Percentiles rank a stretch among this genome's conserved stretches.
These are phyloP conservation scores for Drosophila suboccidentalis DNA, from an alignment of 2,888 invertebrate species.

Conservation along the genomic window DNA sequence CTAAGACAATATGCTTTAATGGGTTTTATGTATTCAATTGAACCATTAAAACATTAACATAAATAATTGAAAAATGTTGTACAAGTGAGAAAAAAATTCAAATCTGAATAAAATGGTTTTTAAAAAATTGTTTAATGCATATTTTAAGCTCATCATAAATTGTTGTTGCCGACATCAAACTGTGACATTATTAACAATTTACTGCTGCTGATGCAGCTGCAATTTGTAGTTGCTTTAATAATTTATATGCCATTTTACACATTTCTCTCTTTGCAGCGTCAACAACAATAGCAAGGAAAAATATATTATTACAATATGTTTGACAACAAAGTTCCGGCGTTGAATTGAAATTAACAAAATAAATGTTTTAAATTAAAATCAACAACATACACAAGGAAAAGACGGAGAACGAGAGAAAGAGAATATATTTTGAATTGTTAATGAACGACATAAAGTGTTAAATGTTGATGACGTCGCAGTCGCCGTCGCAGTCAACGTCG, in stretches of 20 bases:
- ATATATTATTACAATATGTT: slow-evolving; percentile 67
- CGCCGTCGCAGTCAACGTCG: slow-evolving; percentile 16
- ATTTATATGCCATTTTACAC: slow-evolving; percentile 52
- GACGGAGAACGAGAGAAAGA: slow-evolving; percentile 2
- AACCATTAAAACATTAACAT: slow-evolving; percentile 70
- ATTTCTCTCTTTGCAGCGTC: slow-evolving; percentile 61
- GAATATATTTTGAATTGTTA: slow-evolving; percentile 68
- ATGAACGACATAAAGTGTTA: slow-evolving; percentile 68
- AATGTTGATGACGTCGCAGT: slow-evolving; percentile 65
- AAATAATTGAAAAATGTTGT: slow-evolving; percentile 68
- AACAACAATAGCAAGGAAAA: slow-evolving; percentile 21
- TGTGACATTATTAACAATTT: slow-evolving; percentile 74
- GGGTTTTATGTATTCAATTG: slow-evolving; percentile 32
- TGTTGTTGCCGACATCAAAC: slow-evolving; percentile 43
- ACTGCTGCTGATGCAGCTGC: slow-evolving; percentile 39
- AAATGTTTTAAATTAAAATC: slow-evolving; percentile 49
- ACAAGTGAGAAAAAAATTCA: slow-evolving; percentile 27
- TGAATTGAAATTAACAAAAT: slow-evolving; percentile 60
- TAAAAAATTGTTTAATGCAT: slow-evolving; percentile 45
- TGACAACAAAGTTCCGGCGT: slow-evolving; percentile 74
- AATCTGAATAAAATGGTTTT: slow-evolving; percentile 19
- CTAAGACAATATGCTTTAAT: slow-evolving; percentile 7
- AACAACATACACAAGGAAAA: slow-evolving; percentile 8
- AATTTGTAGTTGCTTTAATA: slow-evolving; percentile 52
- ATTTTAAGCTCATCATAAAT: slow-evolving; percentile 73